A percentile compares a stretch with the other conserved stretches of the same genome.
These are phyloP conservation scores for Lottia scabra DNA, from an alignment of 2,888 invertebrate genomes.

Conservation along the genomic window DNA sequence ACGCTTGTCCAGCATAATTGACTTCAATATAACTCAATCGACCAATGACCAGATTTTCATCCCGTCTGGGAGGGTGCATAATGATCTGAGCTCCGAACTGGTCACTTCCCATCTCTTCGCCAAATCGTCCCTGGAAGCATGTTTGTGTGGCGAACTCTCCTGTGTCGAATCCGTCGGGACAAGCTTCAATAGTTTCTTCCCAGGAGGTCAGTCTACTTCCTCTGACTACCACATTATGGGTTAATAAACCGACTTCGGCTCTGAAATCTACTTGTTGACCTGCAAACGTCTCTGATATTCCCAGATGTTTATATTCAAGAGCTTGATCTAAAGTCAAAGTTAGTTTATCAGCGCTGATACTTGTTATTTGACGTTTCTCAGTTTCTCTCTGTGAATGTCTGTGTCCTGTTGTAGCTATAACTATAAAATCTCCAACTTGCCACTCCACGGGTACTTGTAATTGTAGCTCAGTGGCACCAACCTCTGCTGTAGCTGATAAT, in stretches of 20 bases:
- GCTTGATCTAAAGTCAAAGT: slow-evolving; percentile 53
- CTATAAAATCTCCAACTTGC: slow-evolving; percentile 60
- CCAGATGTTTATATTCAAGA: slow-evolving; percentile 51
- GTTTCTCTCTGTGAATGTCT: slow-evolving; percentile 56
- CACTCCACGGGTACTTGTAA: slow-evolving; percentile 53
- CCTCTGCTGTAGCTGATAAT: slow-evolving; percentile 46
- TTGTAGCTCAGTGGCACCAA: slow-evolving; percentile 44
- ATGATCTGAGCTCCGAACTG: slow-evolving; percentile 62
- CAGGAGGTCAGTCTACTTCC: slow-evolving; percentile 58
- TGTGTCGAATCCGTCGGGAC: slow-evolving; percentile 43
- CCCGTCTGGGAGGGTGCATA: slow-evolving; percentile 30
- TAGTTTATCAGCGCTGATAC: slow-evolving; percentile 44
- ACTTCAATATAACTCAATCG: slow-evolving; percentile 46
- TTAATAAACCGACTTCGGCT: slow-evolving; percentile 65
- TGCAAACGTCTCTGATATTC: slow-evolving; percentile 45
- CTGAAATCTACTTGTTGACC: slow-evolving; percentile 50
- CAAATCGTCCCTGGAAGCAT: slow-evolving; percentile 65
- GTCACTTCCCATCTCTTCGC: slow-evolving; percentile 57
- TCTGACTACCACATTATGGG: slow-evolving; percentile 59
- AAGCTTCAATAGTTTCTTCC: slow-evolving; percentile 58
- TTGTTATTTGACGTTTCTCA: slow-evolving; percentile 53
- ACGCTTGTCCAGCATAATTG: slow-evolving; percentile 54
- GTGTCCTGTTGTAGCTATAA: slow-evolving; percentile 65
- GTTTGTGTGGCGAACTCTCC: slow-evolving; percentile 65
- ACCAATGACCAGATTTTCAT: slow-evolving; percentile 26